Base-by-base conservation (phyloP, 2,113 vertebrate species). In the Phylloscopus whistleri region DNA sequence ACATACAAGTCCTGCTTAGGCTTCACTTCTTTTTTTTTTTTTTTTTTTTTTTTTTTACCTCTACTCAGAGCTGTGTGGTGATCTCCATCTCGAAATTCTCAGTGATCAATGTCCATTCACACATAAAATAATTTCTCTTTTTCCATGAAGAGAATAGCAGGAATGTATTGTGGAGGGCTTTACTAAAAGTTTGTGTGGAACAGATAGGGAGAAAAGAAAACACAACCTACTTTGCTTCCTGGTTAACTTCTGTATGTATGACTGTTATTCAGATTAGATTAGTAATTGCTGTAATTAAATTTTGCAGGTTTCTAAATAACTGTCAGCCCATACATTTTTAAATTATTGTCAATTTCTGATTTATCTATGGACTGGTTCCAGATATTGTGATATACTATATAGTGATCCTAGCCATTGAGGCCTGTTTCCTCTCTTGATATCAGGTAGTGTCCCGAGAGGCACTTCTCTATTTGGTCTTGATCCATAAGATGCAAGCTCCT, bases 11-110 rank as follows among this genome's bases (percentile, higher is more conserved):
- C 35, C 20, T 75, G 53, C 28, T 87, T 95, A 85, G 60, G 68
- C 69, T 83, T 87, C 6, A 67, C 41, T 87, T 79, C 35, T 56
- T 35, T 58, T 53, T 69, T 90, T 94, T 94, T 56, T 37, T 58
- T 53, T 69, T 90, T 94, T 94, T 56, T 37, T 58, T 53, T 69
- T 90, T 94, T 94, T 95, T 93, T 69, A 37, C 67, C 35, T 22
- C 15, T 73, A 31, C 31, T 53, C 64, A 62, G n/a, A 83, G 6
- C 12, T 84, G 19, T 48, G 15, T 83, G 31, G 18, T 51, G 11
- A 12, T 55, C 58, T 73, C 72, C 35, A 0, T 63, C 58, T 63
- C 51, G 19, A 76, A 48, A 68, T 68, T 60, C 49, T 92, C 43
- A 28, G 27, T n/a, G 21, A 72, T 41, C 20, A 33, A 17, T 62